These are phyloP conservation scores for Oasisia sp. DNA, from an alignment of 2,888 invertebrate genomes.

Conservation along the genomic window DNA sequence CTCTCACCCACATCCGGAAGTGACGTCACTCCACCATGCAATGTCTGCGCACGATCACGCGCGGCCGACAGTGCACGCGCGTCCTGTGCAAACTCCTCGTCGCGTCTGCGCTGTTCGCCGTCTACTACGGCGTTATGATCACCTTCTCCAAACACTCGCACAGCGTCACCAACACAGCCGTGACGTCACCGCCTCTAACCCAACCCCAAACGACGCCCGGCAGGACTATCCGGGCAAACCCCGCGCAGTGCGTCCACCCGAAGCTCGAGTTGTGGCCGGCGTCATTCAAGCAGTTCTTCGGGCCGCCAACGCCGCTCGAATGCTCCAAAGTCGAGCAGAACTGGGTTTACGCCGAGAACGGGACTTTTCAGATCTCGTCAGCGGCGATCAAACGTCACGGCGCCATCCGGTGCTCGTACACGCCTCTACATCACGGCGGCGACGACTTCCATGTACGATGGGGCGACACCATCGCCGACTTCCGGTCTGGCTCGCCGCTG, in stretches of 20 bases:
- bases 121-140: background rate
- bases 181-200: no score
- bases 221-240: background rate
- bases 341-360: conserved; percentile 83
- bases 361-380: conserved; percentile 70
- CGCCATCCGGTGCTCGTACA: conserved; percentile 71
- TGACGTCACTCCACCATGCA: background rate
- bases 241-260: conserved; percentile 72
- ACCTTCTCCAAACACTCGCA: background rate
- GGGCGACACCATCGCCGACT: background rate
- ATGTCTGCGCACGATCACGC: background rate
- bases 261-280: conserved; percentile 75
- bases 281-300: conserved; percentile 80
- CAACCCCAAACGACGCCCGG: no score
- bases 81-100: background rate
- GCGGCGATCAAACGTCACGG: conserved; percentile 67
- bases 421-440: conserved; percentile 57
- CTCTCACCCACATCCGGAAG: background rate
- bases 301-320: conserved; percentile 72
- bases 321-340: conserved; percentile 73
- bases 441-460: conserved; percentile 39
- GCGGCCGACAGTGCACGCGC: background rate
- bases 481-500: conserved; percentile 45
- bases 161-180: background rate
- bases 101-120: background rate